These are phyloP conservation scores for Tolmerus cingulatus DNA, from an alignment of 2,888 invertebrate genomes.

Conservation along the genomic window DNA sequence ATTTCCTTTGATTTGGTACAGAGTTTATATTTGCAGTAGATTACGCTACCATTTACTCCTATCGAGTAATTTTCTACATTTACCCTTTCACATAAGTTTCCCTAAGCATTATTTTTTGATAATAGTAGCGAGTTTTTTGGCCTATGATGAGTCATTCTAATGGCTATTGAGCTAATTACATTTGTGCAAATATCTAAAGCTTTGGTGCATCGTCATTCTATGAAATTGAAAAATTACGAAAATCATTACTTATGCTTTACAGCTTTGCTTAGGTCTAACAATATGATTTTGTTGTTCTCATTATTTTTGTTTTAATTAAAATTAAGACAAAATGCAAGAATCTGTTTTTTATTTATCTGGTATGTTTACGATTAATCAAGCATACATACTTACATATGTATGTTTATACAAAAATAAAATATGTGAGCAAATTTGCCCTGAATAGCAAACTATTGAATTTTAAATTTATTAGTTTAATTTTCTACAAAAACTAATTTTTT, in stretches of 20 bases:
- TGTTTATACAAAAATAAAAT: no score
- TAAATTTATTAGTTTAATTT: neutral
- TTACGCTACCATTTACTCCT: neutral
- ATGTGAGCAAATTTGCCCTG: neutral
- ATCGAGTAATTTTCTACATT: neutral
- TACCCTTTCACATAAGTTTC: neutral
- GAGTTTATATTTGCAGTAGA: neutral
- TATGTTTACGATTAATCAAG: neutral
- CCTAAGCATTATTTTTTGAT: conserved; percentile 1
- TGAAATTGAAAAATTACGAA: neutral
- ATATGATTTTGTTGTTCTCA: neutral
- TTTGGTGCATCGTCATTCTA: neutral
- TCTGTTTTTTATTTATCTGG: neutral
- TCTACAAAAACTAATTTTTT: neutral
- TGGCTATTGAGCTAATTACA: neutral
- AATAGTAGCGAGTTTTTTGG: neutral
- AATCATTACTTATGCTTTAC: neutral
- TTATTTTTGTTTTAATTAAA: neutral
- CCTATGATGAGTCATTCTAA: neutral
- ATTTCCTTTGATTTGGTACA: neutral
- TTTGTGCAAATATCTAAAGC: conserved; percentile 20
- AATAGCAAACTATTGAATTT: neutral
- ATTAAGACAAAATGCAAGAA: neutral
- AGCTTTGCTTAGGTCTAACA: neutral
- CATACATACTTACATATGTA: no score